phyloP scores from a whole-genome alignment of 2,113 vertebrate species.

The Megaptera novaeangliae region DNA sequence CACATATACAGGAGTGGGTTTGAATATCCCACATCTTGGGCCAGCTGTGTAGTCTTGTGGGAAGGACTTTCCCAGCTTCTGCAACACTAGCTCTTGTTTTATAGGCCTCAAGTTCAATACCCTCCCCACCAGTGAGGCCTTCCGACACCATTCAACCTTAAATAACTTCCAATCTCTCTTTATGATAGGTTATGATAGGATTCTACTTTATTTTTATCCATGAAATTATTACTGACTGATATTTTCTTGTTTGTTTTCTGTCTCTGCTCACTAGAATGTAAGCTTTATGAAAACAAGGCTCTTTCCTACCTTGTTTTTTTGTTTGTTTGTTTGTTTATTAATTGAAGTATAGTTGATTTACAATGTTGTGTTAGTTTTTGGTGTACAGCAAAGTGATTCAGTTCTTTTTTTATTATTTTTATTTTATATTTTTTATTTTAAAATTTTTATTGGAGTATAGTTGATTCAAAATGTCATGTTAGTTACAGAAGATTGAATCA shows the following conservation, averaged over 20 bases:
- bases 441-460: background rate
- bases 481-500: background rate
- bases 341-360: background rate
- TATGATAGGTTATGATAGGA: background rate
- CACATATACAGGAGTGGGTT: background rate
- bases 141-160: background rate
- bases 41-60: background rate
- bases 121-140: background rate
- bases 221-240: background rate
- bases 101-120: background rate
- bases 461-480: background rate
- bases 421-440: background rate
- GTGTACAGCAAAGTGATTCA: background rate
- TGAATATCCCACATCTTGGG: background rate
- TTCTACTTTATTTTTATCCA: background rate
- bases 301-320: background rate
- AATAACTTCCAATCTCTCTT: background rate
- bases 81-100: background rate
- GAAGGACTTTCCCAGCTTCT: background rate
- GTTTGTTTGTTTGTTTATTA: background rate
- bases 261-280: background rate
- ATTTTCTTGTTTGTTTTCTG: background rate
- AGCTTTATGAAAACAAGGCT: background rate
- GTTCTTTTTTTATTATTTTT: background rate
- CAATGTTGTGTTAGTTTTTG: background rate